These are phyloP conservation scores for Alosa alosa DNA, from an alignment of 2,113 vertebrate genomes.

Conservation along the genomic window DNA sequence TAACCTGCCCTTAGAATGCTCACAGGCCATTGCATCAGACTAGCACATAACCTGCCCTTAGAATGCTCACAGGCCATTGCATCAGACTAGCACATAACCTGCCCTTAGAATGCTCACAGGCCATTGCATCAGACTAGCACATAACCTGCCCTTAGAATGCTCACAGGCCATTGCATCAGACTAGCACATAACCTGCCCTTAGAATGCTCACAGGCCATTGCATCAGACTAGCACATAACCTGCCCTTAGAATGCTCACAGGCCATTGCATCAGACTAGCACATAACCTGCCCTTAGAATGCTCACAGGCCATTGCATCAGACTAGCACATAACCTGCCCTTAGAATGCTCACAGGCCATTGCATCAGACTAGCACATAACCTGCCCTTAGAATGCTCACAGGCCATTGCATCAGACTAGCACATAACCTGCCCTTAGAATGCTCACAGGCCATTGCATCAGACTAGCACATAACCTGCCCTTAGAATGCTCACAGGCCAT, in stretches of 20 bases:
- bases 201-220: not conserved
- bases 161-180: not conserved
- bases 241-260: not conserved
- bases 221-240: no score
- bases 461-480: no score
- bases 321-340: no score
- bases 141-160: no score
- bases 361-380: no score
- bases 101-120: not conserved
- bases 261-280: not conserved
- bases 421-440: no score
- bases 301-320: not conserved
- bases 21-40: not conserved
- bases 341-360: not conserved
- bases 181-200: no score
- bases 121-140: not conserved
- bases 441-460: not conserved
- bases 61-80: not conserved
- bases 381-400: not conserved
- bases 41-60: no score
- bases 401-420: not conserved
- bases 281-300: no score
- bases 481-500: not conserved
- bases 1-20: no score
- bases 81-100: no score